Conservation (phyloP, 2,888 invertebrate species). For the Xiphydria camelus region DNA sequence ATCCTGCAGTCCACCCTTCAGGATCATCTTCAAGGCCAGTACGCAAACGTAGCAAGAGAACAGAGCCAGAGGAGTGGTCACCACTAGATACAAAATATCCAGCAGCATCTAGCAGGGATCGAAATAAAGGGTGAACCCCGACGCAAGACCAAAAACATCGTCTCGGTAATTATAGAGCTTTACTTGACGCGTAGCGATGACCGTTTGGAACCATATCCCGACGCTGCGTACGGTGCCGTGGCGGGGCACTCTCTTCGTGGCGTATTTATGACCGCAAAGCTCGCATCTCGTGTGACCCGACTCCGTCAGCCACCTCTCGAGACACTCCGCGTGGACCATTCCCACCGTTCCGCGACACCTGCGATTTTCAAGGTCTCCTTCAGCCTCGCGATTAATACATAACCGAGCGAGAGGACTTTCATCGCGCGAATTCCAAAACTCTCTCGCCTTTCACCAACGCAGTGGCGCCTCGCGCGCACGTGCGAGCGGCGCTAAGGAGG, state of each 20-base stretch:
- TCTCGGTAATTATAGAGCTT: not conserved
- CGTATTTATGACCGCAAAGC: constrained; percentile 61
- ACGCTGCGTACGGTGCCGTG: constrained; percentile 44
- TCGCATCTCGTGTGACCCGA: constrained; percentile 62
- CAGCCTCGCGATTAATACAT: not conserved
- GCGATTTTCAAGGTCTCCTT: constrained; percentile 51
- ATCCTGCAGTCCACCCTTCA: constrained; percentile 44
- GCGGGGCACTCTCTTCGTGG: constrained; percentile 50
- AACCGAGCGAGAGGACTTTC: too few relatives aligned
- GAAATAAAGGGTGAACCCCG: too few relatives aligned
- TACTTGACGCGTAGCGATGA: constrained; percentile 51
- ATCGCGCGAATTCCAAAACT: too few relatives aligned
- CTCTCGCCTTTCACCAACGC: too few relatives aligned
- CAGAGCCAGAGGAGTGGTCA: constrained; percentile 50
- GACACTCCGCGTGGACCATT: constrained; percentile 60
- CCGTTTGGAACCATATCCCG: constrained; percentile 48
- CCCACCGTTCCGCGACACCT: constrained; percentile 62
- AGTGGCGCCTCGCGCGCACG: too few relatives aligned
- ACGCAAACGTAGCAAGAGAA: constrained; percentile 53
- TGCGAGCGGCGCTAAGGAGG: too few relatives aligned
- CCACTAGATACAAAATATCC: constrained; percentile 49
- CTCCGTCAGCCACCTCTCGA: constrained; percentile 63
- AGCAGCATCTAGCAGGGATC: constrained; percentile 47
- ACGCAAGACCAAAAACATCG: too few relatives aligned
- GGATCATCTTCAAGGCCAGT: constrained; percentile 43